Evolutionary conservation across 2,113 vertebrate genomes (phyloP), one percentile per base, ranked within the genome.

Genomic region (Todiramphus chloris): DNA sequence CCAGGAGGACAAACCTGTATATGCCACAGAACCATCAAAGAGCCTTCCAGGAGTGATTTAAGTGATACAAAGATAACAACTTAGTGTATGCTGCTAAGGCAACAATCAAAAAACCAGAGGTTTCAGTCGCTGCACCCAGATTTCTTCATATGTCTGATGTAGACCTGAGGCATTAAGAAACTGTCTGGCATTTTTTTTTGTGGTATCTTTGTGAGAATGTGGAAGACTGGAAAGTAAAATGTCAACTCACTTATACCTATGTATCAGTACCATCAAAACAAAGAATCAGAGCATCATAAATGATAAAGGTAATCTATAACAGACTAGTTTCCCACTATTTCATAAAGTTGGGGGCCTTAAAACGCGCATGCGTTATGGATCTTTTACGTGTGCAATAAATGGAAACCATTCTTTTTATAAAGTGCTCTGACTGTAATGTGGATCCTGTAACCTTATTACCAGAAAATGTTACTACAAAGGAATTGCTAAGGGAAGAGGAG

Each of bases 371-470:
- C 9, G 35, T 43, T n/a, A 33, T 0, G 4, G 74, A 78, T 77
- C 25, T 90, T 94, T 75, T 58, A 78, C 69, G 56, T 7, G 0
- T 53, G 16, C 53, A 80, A 58, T 77, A 92, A 85, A 87, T 58
- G 37, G 79, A 83, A 94, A 62, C 60, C 58, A 73, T 91, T 70
- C 23, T 25, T 95, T 89, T 67, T 58, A 51, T 39, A 70, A 95
- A 94, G 80, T 33, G 44, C 46, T 89, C 64, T 77, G 60, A 70
- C 73, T 84, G 41, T 89, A 89, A 62, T 51, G n/a, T 72, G 60
- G 50, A 75, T 73, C 59, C 68, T 69, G 75, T 93, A 97, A 92
- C 81, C 84, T 95, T 84, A 73, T 95, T 96, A 95, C 24, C 2
- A 13, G 81, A 74, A 89, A 84, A 91, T 3, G 5, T 92, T 84